phyloP scores from a whole-genome alignment of 2,113 vertebrate species.

The Chroicocephalus ridibundus region DNA sequence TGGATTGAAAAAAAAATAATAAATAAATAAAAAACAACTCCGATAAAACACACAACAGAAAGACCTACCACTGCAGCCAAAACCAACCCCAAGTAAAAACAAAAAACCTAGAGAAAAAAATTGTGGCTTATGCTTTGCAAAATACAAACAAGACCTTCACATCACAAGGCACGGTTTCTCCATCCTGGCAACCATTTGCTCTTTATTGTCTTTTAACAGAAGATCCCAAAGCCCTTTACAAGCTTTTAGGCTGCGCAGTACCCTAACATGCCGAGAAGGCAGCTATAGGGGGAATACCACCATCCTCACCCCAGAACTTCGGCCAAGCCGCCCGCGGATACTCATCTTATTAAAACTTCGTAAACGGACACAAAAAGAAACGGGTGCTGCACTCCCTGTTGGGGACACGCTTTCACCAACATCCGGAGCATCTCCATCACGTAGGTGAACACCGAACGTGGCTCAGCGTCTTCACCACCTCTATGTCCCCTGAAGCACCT shows the following conservation, averaged over 20 bases:
- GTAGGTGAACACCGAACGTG: fast-evolving
- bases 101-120: background rate
- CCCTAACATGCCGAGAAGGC: background rate
- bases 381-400: background rate
- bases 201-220: background rate
- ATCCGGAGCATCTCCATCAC: background rate
- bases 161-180: background rate
- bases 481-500: background rate
- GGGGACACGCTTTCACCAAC: background rate
- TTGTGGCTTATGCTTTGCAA: background rate
- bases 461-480: background rate
- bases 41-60: background rate
- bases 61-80: background rate
- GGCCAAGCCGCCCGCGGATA: background rate
- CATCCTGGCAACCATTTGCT: background rate
- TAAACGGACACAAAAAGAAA: background rate
- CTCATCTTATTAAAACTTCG: background rate
- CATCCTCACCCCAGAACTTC: background rate
- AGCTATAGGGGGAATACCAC: background rate
- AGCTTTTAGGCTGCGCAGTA: background rate
- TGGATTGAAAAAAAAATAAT: background rate
- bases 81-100: background rate
- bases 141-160: background rate
- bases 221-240: background rate
- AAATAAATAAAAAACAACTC: background rate